Evolutionary conservation across 2,797 vertebrate genomes (phyloP), one percentile per base, ranked within the genome.

Genomic region (Basileuterus tristriatus): DNA sequence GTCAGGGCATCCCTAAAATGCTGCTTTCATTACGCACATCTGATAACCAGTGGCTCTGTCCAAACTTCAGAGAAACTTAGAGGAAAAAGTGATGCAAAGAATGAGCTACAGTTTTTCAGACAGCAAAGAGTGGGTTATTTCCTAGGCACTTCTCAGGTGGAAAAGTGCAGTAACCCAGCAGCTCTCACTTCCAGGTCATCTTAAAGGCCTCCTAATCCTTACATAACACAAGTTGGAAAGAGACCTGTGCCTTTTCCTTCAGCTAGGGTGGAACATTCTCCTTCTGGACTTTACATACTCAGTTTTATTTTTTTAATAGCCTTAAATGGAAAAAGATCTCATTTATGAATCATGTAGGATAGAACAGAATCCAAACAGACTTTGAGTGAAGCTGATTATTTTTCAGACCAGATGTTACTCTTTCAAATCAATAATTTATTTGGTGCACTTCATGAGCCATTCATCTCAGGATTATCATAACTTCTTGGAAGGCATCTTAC

Each of bases 281-380:
- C 0, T 46, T 60, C 49, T n/a, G 36, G 20, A 67, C 26, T 80
- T 83, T 0, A 44, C 0, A 3, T 32, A 77, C 15, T 39, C 2
- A 2, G 16, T 34, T 84, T 58, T 7, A 15, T 0, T 15, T 56
- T 76, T 69, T 76, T 21, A 83, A 60, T 6, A 80, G 79, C 19
- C 18, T 64, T 68, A 60, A 60, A 58, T 17, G 20, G 62, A 92
- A 64, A 21, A 83, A 71, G 14, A 65, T 30, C 23, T 71, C n/a
- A 24, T 67, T 87, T 68, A 87, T 34, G 12, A 85, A 80, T 81
- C 65, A 53, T 0, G 0, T 8, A 30, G 13, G 21, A 68, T 5
- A 87, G 21, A 87, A 89, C 1, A 56, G 26, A 79, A 89, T 63
- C 37, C 52, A 78, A 71, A 60, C 4, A 77, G 49, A 64, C 23